Conservation (phyloP, 2,888 invertebrate genomes). For the Phanerotoma sp. region DNA sequence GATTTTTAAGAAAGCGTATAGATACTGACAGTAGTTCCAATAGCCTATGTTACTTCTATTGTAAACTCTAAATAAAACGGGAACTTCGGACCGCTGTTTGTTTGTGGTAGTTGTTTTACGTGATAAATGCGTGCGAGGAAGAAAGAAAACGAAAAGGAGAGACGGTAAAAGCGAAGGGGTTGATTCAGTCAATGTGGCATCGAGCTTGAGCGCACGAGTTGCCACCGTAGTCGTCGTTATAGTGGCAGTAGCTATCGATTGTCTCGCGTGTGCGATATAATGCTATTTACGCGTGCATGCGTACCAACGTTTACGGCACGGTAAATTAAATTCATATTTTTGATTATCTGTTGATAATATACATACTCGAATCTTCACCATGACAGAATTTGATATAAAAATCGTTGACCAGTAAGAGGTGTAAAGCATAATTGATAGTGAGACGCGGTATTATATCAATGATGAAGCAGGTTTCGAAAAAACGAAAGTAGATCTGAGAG, state of each 20-base stretch:
- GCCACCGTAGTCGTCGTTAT: slow-evolving; percentile 14
- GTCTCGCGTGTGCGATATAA: slow-evolving; percentile 39
- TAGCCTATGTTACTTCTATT: slow-evolving; percentile 16
- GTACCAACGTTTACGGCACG: neutral
- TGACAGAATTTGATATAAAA: too few species aligned
- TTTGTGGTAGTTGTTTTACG: slow-evolving; percentile 29
- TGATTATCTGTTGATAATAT: neutral
- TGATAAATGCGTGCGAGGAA: slow-evolving; percentile 13
- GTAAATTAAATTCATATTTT: neutral
- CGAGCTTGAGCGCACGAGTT: slow-evolving; percentile 37
- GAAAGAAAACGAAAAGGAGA: slow-evolving; percentile 5
- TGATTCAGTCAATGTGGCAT: slow-evolving; percentile 36
- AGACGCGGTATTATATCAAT: neutral
- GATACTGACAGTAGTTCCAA: slow-evolving; percentile 18
- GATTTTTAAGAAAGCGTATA: slow-evolving; percentile 5
- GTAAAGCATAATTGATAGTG: neutral
- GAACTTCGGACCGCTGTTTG: slow-evolving; percentile 23
- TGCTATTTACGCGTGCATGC: slow-evolving; percentile 34
- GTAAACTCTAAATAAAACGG: slow-evolving; percentile 32
- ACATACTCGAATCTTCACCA: neutral
- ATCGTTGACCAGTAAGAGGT: neutral
- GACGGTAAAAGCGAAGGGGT: slow-evolving; percentile 5
- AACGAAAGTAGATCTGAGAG: slow-evolving; percentile 51
- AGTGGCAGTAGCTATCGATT: slow-evolving; percentile 36
- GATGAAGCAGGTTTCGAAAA: slow-evolving; percentile 21